A percentile compares a stretch with the other conserved stretches of the same genome.
Conservation (phyloP, 1,140 invertebrate species). For the Trichonephila clavata region DNA sequence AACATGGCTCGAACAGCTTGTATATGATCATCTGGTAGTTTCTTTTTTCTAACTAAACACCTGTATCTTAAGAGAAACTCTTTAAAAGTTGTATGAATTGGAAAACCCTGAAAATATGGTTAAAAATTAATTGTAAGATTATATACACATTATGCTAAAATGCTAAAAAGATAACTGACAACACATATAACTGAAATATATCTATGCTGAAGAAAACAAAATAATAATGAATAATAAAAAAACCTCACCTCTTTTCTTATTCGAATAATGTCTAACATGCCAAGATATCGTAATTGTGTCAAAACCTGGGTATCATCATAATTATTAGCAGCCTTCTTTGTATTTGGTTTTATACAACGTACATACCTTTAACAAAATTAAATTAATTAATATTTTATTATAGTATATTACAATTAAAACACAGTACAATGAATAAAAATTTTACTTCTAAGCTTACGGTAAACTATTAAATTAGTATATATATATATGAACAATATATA, state of each 20-base stretch:
- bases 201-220: not conserved
- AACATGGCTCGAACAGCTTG: conserved; percentile 81
- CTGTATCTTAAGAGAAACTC: conserved; percentile 91
- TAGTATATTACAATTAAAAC: too few relatives aligned
- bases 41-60: conserved; percentile 82
- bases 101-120: conserved; percentile 87
- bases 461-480: too few relatives aligned
- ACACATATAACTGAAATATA: not conserved
- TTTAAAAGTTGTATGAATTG: conserved; percentile 90
- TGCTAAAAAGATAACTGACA: not conserved
- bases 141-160: not conserved
- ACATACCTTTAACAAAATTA: conserved; percentile 87
- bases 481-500: too few relatives aligned
- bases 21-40: conserved; percentile 61
- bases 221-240: not conserved
- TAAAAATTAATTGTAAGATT: not conserved
- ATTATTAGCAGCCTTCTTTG: conserved; percentile 90
- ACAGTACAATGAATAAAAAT: too few relatives aligned
- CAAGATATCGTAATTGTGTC: conserved; percentile 94
- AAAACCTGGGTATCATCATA: conserved; percentile 92
- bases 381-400: too few relatives aligned
- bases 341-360: conserved; percentile 96
- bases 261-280: conserved; percentile 97
- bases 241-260: conserved; percentile 85
- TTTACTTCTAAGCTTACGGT: too few relatives aligned